A percentile compares a stretch with the other conserved stretches of the same genome.
Evolutionary conservation across 2,888 invertebrate genomes (phyloP).

Genomic region (Brachyptera putata): DNA sequence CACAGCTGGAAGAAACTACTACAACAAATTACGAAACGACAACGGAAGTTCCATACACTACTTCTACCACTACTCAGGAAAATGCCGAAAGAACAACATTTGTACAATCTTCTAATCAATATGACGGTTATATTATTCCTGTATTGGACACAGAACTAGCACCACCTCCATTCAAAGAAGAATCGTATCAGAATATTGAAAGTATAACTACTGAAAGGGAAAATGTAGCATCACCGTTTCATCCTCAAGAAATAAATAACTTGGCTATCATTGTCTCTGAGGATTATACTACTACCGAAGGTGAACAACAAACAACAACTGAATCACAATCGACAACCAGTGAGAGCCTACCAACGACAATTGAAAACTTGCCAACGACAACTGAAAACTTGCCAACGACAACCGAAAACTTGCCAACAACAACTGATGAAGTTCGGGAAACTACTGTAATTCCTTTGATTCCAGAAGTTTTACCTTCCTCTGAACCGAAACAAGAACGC

Average conservation of each 20-base stretch:
- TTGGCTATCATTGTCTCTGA: constrained; percentile 38
- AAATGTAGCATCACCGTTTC: constrained; percentile 37
- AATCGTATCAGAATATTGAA: background rate
- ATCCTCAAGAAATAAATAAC: constrained; percentile 42
- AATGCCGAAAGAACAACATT: background rate
- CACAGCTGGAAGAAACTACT: background rate
- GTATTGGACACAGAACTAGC: constrained; percentile 11
- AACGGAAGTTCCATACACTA: background rate
- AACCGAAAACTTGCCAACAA: background rate
- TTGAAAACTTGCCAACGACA: too few relatives aligned
- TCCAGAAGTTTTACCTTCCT: background rate
- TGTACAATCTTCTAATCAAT: constrained; percentile 6
- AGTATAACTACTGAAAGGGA: background rate
- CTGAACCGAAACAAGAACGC: constrained; percentile 39
- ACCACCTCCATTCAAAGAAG: background rate
- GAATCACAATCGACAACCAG: background rate
- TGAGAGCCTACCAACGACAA: too few relatives aligned
- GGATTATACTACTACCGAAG: too few relatives aligned
- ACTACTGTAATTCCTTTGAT: background rate
- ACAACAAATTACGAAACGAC: background rate
- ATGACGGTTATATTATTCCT: constrained; percentile 12
- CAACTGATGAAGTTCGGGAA: background rate
- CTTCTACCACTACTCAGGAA: background rate
- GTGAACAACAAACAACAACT: constrained; percentile 17
- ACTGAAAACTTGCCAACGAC: background rate